Base-by-base conservation (phyloP, 2,113 vertebrate genomes). In the Neogobius melanostomus region DNA sequence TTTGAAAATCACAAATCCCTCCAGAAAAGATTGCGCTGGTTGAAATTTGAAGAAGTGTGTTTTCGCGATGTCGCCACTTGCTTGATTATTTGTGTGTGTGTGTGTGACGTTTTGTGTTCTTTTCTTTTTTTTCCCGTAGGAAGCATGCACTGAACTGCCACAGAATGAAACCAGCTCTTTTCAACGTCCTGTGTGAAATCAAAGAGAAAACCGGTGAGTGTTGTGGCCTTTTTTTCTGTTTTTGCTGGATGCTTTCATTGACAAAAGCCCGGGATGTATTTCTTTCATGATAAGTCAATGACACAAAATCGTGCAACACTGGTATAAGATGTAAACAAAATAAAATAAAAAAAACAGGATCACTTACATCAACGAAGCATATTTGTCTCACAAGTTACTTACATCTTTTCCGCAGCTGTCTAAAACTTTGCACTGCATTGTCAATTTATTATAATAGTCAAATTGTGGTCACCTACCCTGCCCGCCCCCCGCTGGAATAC, bases 131-230 rank as follows among this genome's bases (percentile, higher is more conserved):
- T n/a, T n/a, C n/a, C 28, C 28, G 28, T 36, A 92, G 92, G 90
- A 93, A 93, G 90, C 92, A 93, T 87, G 92, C 92, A 79, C 88
- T 93, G 87, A 93, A 92, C 82, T 93, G 91, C 89, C 92, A 93
- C 90, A 88, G 92, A 88, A 93, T 93, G 92, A 93, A 93, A 88
- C 92, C 92, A 14, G 92, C 92, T 52, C 92, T 93, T 76, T 93
- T 93, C 90, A 93, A 93, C 53, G 92, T 93, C 71, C 86, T 93
- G 82, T 93, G 92, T 89, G 92, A 93, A 89, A 93, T 93, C 67
- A 93, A 93, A 63, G 92, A 93, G 76, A 93, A 93, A 85, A 93
- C 92, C 85, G 92, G 92, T 93, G 74, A 64, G 89, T 68, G 17
- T 8, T 48, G 53, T 12, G 7, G 11, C 14, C 28, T 5, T 36